Conservation (phyloP, 2,113 vertebrate genomes). For the Ondatra zibethicus region DNA sequence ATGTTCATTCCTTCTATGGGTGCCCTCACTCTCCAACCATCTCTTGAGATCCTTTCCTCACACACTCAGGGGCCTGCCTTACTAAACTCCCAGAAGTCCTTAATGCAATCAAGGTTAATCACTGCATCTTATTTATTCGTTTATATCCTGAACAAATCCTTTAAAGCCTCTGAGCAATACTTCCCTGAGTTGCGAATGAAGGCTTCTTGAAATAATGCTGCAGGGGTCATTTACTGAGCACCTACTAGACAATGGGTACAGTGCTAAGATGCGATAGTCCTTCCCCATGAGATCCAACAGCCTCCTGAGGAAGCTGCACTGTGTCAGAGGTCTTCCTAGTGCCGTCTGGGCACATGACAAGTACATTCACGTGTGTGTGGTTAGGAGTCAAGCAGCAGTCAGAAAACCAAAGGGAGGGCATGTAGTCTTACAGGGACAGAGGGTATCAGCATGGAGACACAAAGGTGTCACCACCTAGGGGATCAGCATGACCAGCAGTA, state of each 20-base stretch:
- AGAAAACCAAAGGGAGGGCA: not conserved
- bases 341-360: not conserved
- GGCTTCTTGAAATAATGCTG: constrained; percentile 28
- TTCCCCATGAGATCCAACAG: not conserved
- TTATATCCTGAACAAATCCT: constrained; percentile 44
- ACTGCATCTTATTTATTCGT: not conserved
- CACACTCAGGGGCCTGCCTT: not conserved
- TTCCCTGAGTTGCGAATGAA: constrained; percentile 32
- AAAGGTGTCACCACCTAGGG: not conserved
- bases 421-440: not conserved
- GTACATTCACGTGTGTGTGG: too few species aligned
- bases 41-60: not conserved
- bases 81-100: not conserved
- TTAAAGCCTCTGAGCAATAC: not conserved
- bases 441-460: not conserved
- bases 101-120: not conserved
- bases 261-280: not conserved
- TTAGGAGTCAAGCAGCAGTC: not conserved
- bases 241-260: not conserved
- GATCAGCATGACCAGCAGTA: not conserved
- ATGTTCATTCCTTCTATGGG: not conserved
- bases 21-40: not conserved
- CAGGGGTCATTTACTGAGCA: constrained; percentile 25
- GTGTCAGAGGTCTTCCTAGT: not conserved
- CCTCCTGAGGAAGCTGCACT: not conserved